Conservation (phyloP, 2,113 vertebrate genomes). For the Labrus mixtus region DNA sequence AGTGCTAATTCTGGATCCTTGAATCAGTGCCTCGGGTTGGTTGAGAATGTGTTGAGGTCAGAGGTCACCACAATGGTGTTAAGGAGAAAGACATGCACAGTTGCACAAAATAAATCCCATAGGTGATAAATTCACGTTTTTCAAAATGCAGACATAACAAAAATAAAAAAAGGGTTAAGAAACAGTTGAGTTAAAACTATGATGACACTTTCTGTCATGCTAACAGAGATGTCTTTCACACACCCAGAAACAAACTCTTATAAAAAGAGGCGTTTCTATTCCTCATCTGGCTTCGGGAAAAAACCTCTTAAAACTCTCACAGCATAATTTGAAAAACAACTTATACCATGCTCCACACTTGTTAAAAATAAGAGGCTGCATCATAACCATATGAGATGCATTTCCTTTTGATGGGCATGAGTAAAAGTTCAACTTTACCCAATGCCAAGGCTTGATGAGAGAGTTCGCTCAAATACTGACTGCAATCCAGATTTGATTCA, state of each 20-base stretch:
- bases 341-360: background rate
- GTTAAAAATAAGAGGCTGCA: conserved; percentile 1
- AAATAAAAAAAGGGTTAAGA: background rate
- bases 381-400: background rate
- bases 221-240: background rate
- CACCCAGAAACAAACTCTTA: conserved; percentile 7
- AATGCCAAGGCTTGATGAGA: conserved; percentile 6
- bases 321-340: conserved; percentile 5
- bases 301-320: conserved; percentile 21
- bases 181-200: too few relatives aligned
- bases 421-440: conserved; percentile 6
- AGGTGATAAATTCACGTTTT: background rate
- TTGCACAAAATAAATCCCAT: background rate
- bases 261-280: conserved; percentile 24
- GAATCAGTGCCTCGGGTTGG: conserved; percentile 45
- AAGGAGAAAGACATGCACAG: conserved; percentile 2
- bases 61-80: conserved; percentile 35
- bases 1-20: conserved; percentile 71
- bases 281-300: conserved; percentile 27
- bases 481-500: conserved; percentile 26
- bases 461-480: conserved; percentile 23
- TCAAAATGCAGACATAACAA: background rate
- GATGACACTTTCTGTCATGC: conserved; percentile 27
- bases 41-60: conserved; percentile 48
- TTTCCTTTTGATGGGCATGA: conserved; percentile 13